Conservation (phyloP, 2,113 vertebrate genomes). For the Pungitius pungitius region DNA sequence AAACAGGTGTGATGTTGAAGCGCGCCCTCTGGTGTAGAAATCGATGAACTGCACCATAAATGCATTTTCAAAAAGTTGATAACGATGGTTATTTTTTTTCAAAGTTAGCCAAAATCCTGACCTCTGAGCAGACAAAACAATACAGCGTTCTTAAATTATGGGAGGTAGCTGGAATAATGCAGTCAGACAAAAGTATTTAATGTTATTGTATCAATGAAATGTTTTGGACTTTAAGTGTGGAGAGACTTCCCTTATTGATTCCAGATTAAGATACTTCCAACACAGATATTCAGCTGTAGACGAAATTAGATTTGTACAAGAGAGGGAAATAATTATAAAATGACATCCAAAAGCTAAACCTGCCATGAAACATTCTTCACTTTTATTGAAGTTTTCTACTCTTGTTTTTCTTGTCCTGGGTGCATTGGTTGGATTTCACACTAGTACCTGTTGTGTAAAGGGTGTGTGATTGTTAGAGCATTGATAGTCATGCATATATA, state of each 20-base stretch:
- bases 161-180: background rate
- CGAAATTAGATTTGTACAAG: background rate
- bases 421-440: background rate
- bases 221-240: too few species aligned
- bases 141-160: background rate
- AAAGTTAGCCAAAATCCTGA: background rate
- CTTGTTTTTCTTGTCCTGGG: background rate
- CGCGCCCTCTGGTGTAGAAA: constrained; percentile 37
- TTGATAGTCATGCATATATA: background rate
- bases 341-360: background rate
- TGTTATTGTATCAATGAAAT: background rate
- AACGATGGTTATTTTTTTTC: background rate
- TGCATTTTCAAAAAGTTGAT: background rate
- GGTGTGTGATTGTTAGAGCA: background rate
- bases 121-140: background rate
- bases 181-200: background rate
- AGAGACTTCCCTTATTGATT: background rate
- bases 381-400: background rate
- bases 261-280: background rate
- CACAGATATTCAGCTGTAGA: background rate
- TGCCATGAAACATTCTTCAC: background rate
- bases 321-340: background rate
- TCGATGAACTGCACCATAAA: background rate
- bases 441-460: background rate
- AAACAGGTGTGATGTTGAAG: constrained; percentile 37